Conservation (phyloP, 2,113 vertebrate genomes). For the Entomyzon cyanotis region DNA sequence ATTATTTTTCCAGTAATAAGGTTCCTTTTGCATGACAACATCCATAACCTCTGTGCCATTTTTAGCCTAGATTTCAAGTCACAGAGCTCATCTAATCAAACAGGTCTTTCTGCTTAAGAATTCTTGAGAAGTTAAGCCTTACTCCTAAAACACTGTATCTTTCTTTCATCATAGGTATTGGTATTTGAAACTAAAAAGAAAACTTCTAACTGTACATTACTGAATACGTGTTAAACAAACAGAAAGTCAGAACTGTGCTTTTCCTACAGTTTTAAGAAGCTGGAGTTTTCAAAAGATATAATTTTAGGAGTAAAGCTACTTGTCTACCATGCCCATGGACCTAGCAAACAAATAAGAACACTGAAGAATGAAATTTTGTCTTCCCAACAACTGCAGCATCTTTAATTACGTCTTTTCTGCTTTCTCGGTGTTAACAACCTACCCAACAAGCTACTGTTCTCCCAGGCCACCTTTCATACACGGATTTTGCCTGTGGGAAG, state of each 20-base stretch:
- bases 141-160: fast-evolving
- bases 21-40: background rate
- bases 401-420: background rate
- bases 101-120: background rate
- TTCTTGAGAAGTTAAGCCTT: background rate
- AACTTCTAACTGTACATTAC: background rate
- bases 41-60: background rate
- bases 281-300: background rate
- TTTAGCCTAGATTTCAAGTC: background rate
- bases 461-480: background rate
- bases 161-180: background rate
- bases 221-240: background rate
- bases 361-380: background rate
- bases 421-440: background rate
- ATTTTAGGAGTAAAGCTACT: background rate
- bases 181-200: background rate
- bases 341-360: background rate
- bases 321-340: fast-evolving
- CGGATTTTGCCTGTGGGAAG: background rate
- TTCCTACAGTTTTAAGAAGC: background rate
- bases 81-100: background rate
- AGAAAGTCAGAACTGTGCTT: background rate
- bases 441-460: background rate
- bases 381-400: background rate
- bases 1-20: background rate